phyloP scores from a whole-genome alignment of 2,797 vertebrate genomes.

The Hephaestus fuliginosus region DNA sequence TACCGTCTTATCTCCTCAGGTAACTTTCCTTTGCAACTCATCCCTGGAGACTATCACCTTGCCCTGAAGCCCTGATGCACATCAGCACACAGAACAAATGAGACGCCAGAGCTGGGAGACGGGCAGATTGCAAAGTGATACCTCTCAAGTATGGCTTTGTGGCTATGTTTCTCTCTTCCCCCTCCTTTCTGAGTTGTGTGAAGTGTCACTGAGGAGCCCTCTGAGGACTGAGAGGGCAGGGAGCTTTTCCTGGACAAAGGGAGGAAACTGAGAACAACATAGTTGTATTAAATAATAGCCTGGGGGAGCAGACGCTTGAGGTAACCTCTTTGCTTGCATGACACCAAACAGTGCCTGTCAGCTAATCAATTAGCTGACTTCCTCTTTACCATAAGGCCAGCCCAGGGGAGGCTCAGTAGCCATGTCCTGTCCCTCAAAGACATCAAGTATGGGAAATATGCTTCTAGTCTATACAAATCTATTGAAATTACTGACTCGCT shows the following conservation, averaged over 20 bases:
- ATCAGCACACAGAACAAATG: conserved; percentile 89
- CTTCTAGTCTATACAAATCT: conserved; percentile 47
- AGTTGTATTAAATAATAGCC: conserved; percentile 79
- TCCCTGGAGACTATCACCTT: conserved; percentile 84
- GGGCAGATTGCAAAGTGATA: conserved; percentile 86
- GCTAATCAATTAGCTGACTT: conserved; percentile 80
- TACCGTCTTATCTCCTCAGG: conserved; percentile 80
- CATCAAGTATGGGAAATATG: conserved; percentile 38
- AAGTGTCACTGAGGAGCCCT: conserved; percentile 79
- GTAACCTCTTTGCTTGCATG: conserved; percentile 55
- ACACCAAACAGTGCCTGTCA: conserved; percentile 72
- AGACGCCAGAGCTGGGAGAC: conserved; percentile 81
- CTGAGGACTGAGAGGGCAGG: conserved; percentile 74
- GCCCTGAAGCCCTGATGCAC: conserved; percentile 86
- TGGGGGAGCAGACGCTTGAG: conserved; percentile 58
- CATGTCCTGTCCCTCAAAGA: conserved; percentile 38
- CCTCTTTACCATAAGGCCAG: conserved; percentile 63
- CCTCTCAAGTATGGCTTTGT: conserved; percentile 84
- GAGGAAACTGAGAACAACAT: conserved; percentile 76
- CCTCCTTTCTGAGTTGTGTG: conserved; percentile 73
- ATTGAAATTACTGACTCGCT: conserved; percentile 38
- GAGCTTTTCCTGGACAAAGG: conserved; percentile 80
- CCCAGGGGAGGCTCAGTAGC: conserved; percentile 46
- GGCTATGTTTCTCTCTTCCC: conserved; percentile 69
- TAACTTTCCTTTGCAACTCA: conserved; percentile 82